Evolutionary conservation across 2,113 vertebrate species (phyloP).

Genomic region (Salvelinus sp.): DNA sequence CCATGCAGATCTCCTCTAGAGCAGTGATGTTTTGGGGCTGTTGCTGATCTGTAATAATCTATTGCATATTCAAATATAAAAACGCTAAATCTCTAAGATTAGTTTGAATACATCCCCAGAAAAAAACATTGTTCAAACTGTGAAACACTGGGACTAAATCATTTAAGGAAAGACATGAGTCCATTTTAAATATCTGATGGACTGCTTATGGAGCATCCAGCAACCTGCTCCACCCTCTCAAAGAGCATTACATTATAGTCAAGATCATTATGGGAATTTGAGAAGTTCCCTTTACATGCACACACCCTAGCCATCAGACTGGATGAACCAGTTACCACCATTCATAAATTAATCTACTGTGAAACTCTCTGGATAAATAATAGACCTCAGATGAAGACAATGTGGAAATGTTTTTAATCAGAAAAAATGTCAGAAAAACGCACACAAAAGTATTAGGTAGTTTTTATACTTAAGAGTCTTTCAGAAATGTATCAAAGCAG

Average conservation of each 20-base stretch:
- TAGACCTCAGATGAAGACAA: neutral
- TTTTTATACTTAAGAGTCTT: neutral
- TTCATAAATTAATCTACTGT: neutral
- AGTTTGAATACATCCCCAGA: neutral
- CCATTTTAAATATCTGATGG: neutral
- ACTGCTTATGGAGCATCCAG: neutral
- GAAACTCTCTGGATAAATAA: neutral
- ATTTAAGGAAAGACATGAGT: too few species aligned
- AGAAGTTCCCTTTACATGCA: neutral
- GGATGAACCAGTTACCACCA: neutral
- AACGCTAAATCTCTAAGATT: neutral
- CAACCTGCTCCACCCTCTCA: neutral
- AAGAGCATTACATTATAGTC: neutral
- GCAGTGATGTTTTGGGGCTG: too few species aligned
- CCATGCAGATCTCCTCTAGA: too few species aligned
- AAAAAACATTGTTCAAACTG: neutral
- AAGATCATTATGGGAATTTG: slow-evolving; percentile 4
- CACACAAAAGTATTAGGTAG: neutral
- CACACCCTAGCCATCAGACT: neutral
- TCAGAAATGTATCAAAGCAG: neutral
- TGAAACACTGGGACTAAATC: neutral
- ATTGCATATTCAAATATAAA: neutral
- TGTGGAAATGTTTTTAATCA: neutral
- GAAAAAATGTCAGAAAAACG: neutral
- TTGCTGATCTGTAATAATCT: neutral